Evolutionary conservation across 2,888 invertebrate genomes (phyloP).

Genomic region (Aelia acuminata): DNA sequence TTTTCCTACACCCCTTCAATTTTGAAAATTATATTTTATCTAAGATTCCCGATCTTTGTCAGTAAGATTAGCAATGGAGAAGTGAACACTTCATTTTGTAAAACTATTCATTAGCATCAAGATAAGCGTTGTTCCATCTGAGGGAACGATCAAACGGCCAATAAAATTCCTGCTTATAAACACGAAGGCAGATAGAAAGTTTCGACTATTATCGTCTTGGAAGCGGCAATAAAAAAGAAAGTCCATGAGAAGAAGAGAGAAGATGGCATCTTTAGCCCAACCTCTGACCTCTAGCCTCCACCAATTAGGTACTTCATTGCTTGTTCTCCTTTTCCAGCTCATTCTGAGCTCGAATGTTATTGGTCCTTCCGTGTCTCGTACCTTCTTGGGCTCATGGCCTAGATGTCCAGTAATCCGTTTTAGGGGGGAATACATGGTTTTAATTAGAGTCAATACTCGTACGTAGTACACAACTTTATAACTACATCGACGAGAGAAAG

Average conservation of each 20-base stretch:
- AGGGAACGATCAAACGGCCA: neutral
- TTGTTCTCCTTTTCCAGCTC: neutral
- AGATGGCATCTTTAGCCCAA: slow-evolving; percentile 37
- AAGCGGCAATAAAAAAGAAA: slow-evolving; percentile 43
- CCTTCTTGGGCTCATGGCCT: neutral
- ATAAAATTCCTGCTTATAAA: neutral
- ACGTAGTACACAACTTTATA: too few relatives aligned
- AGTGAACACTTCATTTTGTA: neutral
- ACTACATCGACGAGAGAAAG: too few relatives aligned
- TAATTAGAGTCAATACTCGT: neutral
- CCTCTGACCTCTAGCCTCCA: neutral
- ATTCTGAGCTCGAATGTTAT: neutral
- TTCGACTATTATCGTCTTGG: neutral
- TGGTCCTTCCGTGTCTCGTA: neutral
- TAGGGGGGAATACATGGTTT: neutral
- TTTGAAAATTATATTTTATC: too few relatives aligned
- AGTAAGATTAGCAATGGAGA: neutral
- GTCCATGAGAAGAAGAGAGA: neutral
- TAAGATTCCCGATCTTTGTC: neutral
- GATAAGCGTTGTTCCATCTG: neutral
- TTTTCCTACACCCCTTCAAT: too few relatives aligned
- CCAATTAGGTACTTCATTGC: slow-evolving; percentile 28
- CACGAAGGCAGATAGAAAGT: slow-evolving; percentile 20
- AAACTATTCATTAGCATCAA: neutral
- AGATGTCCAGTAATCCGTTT: neutral